Evolutionary conservation across 2,888 invertebrate species (phyloP).

Genomic region (Ophion obscuratus): DNA sequence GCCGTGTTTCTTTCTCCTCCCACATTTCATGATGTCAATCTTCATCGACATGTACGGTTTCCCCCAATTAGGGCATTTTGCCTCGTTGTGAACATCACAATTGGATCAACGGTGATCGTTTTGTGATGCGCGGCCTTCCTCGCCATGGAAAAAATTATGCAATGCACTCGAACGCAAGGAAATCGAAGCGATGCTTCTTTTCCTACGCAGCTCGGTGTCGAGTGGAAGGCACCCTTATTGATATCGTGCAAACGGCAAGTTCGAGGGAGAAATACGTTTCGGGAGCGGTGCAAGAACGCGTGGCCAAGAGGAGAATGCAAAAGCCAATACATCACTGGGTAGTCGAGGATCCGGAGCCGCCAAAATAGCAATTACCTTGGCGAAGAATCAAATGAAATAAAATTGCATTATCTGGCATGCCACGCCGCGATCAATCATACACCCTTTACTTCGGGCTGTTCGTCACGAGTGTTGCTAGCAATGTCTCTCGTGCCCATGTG

Average conservation of each 20-base stretch:
- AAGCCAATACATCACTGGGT: conserved; percentile 82
- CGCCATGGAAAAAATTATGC: background rate
- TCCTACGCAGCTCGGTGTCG: conserved; percentile 10
- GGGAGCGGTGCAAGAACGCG: conserved; percentile 39
- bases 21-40: conserved; percentile 4
- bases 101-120: conserved; percentile 38
- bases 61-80: conserved; percentile 55
- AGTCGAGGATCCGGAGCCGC: conserved; percentile 77
- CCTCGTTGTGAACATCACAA: conserved; percentile 22
- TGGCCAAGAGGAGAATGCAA: conserved; percentile 70
- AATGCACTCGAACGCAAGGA: background rate
- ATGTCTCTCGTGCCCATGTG: conserved; percentile 31
- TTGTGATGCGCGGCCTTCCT: background rate
- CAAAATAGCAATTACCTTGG: conserved; percentile 83
- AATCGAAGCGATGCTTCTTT: conserved; percentile 19
- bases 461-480: conserved; percentile 65
- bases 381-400: conserved; percentile 84
- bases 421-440: conserved; percentile 83
- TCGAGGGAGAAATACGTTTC: conserved; percentile 46
- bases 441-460: conserved; percentile 72
- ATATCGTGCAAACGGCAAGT: conserved; percentile 60
- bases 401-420: conserved; percentile 84
- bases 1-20: conserved; percentile 21
- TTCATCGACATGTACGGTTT: conserved; percentile 9
- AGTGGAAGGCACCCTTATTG: conserved; percentile 21